Conservation (phyloP, 2,113 vertebrate species). For the Charina bottae region DNA sequence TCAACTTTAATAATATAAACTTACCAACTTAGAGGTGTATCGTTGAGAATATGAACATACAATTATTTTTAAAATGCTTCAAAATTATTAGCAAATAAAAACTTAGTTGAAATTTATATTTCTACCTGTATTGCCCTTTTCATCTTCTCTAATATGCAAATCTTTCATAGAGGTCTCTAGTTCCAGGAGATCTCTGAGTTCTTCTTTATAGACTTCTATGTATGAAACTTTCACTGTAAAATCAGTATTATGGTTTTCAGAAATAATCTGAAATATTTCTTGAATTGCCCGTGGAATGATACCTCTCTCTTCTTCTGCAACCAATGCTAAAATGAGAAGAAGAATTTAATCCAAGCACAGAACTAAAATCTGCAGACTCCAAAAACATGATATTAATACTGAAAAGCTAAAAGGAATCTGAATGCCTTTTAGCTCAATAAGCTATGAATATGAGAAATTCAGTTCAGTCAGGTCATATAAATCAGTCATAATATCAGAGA, state of each 20-base stretch:
- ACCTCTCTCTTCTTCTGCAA: conserved; percentile 82
- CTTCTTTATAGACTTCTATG: conserved; percentile 90
- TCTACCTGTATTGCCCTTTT: conserved; percentile 89
- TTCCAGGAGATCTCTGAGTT: conserved; percentile 88
- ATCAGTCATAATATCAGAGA: background rate
- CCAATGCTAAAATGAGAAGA: conserved; percentile 73
- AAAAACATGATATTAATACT: background rate
- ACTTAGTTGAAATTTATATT: conserved; percentile 27
- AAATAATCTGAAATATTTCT: conserved; percentile 85
- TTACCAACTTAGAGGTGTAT: background rate
- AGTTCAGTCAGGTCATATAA: background rate
- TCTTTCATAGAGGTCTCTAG: conserved; percentile 80
- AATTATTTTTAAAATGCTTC: background rate
- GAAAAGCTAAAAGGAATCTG: background rate
- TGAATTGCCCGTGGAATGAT: conserved; percentile 87
- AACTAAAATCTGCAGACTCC: background rate
- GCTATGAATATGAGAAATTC: background rate
- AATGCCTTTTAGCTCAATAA: background rate
- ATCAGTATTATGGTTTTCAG: conserved; percentile 71
- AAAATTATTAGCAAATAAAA: background rate
- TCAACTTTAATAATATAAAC: background rate
- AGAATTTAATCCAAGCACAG: conserved; percentile 18
- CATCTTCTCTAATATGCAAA: conserved; percentile 88
- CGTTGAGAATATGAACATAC: background rate
- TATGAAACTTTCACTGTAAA: conserved; percentile 84